Evolutionary conservation across 2,113 vertebrate genomes (phyloP).

Genomic region (Rhinoderma darwinii): DNA sequence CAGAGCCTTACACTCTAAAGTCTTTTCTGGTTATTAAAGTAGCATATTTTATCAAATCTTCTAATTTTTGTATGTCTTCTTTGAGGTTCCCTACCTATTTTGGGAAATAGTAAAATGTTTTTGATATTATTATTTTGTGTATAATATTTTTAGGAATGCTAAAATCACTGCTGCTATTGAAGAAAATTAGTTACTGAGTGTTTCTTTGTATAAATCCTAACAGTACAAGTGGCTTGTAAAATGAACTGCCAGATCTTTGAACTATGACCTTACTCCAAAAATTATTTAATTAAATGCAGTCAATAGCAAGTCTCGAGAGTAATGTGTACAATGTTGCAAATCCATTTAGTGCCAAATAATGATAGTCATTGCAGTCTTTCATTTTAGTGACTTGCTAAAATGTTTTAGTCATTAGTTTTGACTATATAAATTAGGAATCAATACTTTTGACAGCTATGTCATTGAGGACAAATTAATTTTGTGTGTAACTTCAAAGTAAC

Average conservation of each 20-base stretch:
- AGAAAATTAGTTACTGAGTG: not conserved
- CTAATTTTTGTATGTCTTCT: too few relatives aligned
- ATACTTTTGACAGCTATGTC: slow-evolving; percentile 1
- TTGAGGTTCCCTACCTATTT: too few relatives aligned
- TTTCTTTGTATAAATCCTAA: not conserved
- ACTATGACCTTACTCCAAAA: not conserved
- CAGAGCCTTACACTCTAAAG: too few relatives aligned
- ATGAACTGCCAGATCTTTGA: not conserved
- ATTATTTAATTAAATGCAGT: not conserved
- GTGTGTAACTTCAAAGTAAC: not conserved
- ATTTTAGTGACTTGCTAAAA: slow-evolving; percentile 15
- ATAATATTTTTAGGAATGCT: not conserved
- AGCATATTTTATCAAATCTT: too few relatives aligned
- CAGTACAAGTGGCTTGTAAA: not conserved
- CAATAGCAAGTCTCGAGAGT: not conserved
- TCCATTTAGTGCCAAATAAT: not conserved
- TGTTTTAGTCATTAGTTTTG: not conserved
- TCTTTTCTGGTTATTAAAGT: too few relatives aligned
- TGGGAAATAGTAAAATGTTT: not conserved
- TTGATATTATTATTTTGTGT: not conserved
- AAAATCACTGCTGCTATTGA: not conserved
- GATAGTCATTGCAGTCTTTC: not conserved
- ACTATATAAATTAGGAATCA: slow-evolving; percentile 3
- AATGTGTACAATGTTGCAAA: not conserved
- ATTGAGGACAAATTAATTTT: not conserved